A percentile compares a stretch with the other conserved stretches of the same genome.
phyloP scores from a whole-genome alignment of 2,113 vertebrate species.

The Aleadryas rufinucha region DNA sequence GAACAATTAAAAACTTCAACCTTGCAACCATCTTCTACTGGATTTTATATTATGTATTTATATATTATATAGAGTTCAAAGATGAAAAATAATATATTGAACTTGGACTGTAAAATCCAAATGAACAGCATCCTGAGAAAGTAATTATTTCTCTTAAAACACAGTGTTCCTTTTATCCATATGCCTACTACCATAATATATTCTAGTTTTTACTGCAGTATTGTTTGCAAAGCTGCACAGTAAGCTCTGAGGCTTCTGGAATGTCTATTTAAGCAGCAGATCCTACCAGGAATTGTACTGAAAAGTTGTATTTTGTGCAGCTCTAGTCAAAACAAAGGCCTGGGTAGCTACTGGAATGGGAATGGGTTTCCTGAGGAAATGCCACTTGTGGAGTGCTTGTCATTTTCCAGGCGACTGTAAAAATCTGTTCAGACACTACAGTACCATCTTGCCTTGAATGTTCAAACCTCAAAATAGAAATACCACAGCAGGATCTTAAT shows the following conservation, averaged over 20 bases:
- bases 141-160: neutral
- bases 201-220: neutral
- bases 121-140: neutral
- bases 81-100: neutral
- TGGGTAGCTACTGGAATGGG: neutral
- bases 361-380: conserved; percentile 52
- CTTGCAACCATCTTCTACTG: neutral
- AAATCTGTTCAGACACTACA: neutral
- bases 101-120: neutral
- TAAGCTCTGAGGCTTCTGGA: neutral
- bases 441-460: neutral
- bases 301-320: neutral
- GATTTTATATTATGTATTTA: neutral
- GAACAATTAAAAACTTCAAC: neutral
- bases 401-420: neutral
- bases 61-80: neutral
- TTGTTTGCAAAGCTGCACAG: neutral
- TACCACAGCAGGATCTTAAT: neutral
- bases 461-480: neutral
- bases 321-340: conserved; percentile 7
- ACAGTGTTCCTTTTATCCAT: neutral
- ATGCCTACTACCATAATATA: neutral
- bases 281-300: neutral
- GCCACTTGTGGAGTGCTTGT: neutral
- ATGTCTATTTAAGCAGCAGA: neutral